These are phyloP conservation scores for Temnothorax rugatulus DNA, from an alignment of 2,888 invertebrate genomes.

Conservation along the genomic window DNA sequence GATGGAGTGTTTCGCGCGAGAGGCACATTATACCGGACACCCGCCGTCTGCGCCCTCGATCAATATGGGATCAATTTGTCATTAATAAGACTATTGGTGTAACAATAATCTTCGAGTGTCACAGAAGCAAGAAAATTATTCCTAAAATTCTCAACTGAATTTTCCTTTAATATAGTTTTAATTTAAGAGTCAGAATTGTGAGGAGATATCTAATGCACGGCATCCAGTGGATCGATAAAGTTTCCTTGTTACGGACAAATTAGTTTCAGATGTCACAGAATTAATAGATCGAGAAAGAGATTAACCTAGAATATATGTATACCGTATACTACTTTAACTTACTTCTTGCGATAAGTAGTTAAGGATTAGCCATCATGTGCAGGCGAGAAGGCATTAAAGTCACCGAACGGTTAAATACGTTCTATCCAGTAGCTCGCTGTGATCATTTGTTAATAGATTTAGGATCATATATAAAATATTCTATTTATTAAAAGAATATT, in stretches of 20 bases:
- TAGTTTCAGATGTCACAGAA: neutral
- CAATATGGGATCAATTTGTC: constrained; percentile 6
- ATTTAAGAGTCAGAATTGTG: neutral
- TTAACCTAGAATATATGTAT: neutral
- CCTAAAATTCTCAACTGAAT: neutral
- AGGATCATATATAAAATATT: neutral
- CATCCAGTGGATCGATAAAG: neutral
- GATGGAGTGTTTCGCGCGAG: constrained; percentile 33
- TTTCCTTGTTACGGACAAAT: neutral
- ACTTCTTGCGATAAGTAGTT: constrained; percentile 8
- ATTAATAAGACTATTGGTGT: neutral
- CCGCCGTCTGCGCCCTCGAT: neutral
- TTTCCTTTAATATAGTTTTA: neutral
- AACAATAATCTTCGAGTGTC: neutral
- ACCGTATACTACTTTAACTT: neutral
- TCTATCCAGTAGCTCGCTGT: neutral
- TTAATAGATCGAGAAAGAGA: constrained; percentile 24
- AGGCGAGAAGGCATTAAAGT: constrained; percentile 33
- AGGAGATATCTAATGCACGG: neutral
- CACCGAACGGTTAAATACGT: constrained; percentile 28
- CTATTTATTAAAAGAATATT: neutral
- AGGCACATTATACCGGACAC: neutral
- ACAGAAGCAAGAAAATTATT: neutral
- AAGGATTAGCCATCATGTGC: constrained; percentile 19
- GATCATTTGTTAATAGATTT: neutral